Base-by-base conservation (phyloP, 2,113 vertebrate genomes). In the Natator depressus region DNA sequence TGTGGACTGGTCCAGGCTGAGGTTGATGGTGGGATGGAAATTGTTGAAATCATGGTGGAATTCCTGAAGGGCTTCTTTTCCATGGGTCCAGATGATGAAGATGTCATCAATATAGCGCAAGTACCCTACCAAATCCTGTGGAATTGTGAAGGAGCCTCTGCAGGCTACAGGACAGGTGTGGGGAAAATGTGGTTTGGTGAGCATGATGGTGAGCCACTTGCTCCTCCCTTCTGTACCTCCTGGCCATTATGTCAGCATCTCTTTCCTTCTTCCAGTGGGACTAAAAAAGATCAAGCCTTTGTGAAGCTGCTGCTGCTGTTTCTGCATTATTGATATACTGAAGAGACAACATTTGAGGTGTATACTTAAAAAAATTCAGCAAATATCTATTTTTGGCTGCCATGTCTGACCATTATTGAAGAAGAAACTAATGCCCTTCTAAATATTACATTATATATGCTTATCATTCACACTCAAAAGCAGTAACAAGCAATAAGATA, bases 391-490 rank as follows among this genome's bases (percentile, higher is more conserved):
- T 82, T 86, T 72, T 69, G 59, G 46, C 24, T 51, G 4, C 2
- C 59, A 11, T 47, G 72, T 19, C 57, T 54, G 47, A 84, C 65
- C 27, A 76, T 12, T 0, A 1, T 35, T 89, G 86, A 69, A 72
- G 80, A 54, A 55, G 80, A 54, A 62, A 14, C 5, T 14, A 85
- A 57, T 80, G 72, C 20, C 89, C 87, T 79, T 19, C 35, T 38
- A 8, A 3, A 22, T 1, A 1, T 0, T 19, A 1, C 51, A 53
- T 85, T 90, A 35, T 35, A 62, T 6, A 62, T 6, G 25, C 14
- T 5, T 65, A 35, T 35, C 6, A 35, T 47, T 85, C 50, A 79
- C 29, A 20, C 3, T 65, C 82, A 54, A 42, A 46, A 31, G 53
- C 31, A 82, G 47, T 2, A 72, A 55, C 42, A 80, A 79, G 31